Base-by-base conservation (phyloP, 2,113 vertebrate species). In the Sylvietta virens region DNA sequence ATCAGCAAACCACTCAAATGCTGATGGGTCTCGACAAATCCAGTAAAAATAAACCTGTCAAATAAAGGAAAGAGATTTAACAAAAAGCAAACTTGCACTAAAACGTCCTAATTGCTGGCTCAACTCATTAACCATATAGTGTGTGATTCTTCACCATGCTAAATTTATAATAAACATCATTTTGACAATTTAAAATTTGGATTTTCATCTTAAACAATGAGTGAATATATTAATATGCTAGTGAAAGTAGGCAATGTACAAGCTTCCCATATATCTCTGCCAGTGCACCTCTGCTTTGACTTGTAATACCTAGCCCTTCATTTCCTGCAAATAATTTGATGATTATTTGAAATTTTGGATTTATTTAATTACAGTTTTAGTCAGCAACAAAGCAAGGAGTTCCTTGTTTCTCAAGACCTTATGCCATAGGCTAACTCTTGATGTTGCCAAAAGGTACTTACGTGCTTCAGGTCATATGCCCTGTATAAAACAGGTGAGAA, bases 11-110 rank as follows among this genome's bases (percentile, higher is more conserved):
- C 98, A 98, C 84, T 98, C 98, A 93, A 98, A 98, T 33, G 98
- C 95, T 66, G 96, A 97, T 13, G 98, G 94, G 18, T 98, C 98
- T 91, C 98, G 96, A 92, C 98, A 98, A 96, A 98, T 98, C 98
- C 98, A 98, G 62, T 98, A 98, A 94, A 98, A 98, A 95, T 98
- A 98, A 93, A 98, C 96, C 98, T 98, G 97, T 96, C 69, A 96
- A 73, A 86, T 90, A 82, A 96, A 97, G 74, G n/a, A 74, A 50
- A 92, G 86, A 95, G 26, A 95, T 81, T 48, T 37, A 81, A 87
- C 42, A 80, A 78, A 77, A 91, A 82, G 24, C 16, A 94, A 92
- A 88, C 70, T 94, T 92, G 71, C 58, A 78, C 47, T 81, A 74
- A 69, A 92, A 73, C 23, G 92, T 91, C 57, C 67, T 76, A 86